These are phyloP conservation scores for Pseudomyrmex flavicornis DNA, from an alignment of 1,140 invertebrate genomes.

Conservation along the genomic window DNA sequence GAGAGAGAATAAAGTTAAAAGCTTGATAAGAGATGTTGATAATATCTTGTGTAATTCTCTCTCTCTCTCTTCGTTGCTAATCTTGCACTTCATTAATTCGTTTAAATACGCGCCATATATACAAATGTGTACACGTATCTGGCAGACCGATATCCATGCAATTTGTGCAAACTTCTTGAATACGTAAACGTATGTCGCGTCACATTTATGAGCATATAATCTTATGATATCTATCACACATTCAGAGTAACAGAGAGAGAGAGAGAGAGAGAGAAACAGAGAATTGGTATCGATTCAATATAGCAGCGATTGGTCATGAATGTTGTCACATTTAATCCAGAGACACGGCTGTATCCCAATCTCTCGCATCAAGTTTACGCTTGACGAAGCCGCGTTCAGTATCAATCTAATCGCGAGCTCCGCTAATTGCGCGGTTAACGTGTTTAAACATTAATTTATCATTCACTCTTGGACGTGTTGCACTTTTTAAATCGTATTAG, in stretches of 20 bases:
- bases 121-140: not conserved
- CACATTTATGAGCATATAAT: slow-evolving; percentile 9
- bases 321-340: slow-evolving; percentile 26
- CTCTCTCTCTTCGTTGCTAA: slow-evolving; percentile 13
- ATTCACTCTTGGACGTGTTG: not conserved
- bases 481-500: not conserved
- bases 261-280: too few relatives aligned
- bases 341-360: too few relatives aligned
- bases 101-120: slow-evolving; percentile 16
- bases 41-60: too few relatives aligned
- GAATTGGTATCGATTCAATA: slow-evolving; percentile 17
- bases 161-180: slow-evolving; percentile 29
- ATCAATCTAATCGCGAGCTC: slow-evolving; percentile 13
- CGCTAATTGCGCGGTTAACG: too few relatives aligned
- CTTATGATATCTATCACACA: slow-evolving; percentile 7
- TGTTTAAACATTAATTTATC: not conserved
- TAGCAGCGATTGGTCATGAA: not conserved
- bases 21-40: too few relatives aligned
- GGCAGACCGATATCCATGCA: not conserved
- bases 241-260: too few relatives aligned
- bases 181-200: slow-evolving; percentile 20
- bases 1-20: too few relatives aligned
- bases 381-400: too few relatives aligned
- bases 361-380: too few relatives aligned
- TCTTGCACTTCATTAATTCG: slow-evolving; percentile 36